A percentile compares a stretch with the other conserved stretches of the same genome.
phyloP scores from a whole-genome alignment of 2,888 invertebrate genomes.

The Esperia sulphurella region DNA sequence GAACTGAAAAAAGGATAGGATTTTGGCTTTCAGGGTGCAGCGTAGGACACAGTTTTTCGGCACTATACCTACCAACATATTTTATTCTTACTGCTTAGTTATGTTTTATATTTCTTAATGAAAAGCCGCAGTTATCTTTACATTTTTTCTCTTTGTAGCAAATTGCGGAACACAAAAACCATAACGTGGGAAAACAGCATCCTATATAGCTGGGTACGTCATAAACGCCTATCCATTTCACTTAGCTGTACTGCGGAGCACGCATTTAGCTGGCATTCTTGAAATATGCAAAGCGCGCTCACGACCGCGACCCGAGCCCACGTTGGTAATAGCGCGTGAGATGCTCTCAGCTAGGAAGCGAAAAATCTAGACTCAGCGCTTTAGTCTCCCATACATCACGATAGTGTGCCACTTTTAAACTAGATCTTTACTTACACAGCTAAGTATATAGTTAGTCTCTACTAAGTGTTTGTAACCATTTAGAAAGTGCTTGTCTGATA shows the following conservation, averaged over 20 bases:
- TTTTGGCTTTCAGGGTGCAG: neutral
- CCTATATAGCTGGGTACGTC: conserved; percentile 45
- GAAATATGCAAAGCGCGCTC: conserved; percentile 75
- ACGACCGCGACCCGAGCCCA: conserved; percentile 39
- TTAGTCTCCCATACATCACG: conserved; percentile 40
- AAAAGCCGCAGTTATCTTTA: no score
- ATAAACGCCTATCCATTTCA: conserved; percentile 68
- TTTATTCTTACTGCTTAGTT: no score
- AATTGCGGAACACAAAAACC: conserved; percentile 35
- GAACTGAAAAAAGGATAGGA: neutral
- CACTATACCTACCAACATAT: no score
- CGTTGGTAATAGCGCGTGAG: conserved; percentile 68
- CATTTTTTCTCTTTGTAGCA: no score
- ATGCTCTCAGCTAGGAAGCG: conserved; percentile 41
- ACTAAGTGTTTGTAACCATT: neutral
- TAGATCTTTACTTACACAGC: neutral
- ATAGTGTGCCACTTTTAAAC: conserved; percentile 24
- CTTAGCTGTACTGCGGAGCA: conserved; percentile 52
- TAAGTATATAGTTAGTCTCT: neutral
- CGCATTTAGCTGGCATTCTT: conserved; percentile 66
- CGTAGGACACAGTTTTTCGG: conserved; percentile 13
- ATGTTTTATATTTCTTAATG: neutral
- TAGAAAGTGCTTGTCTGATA: no score
- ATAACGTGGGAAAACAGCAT: conserved; percentile 51
- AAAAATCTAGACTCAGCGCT: conserved; percentile 40